Evolutionary conservation across 2,888 invertebrate genomes (phyloP).

Genomic region (Drosophila parthenogenetica): DNA sequence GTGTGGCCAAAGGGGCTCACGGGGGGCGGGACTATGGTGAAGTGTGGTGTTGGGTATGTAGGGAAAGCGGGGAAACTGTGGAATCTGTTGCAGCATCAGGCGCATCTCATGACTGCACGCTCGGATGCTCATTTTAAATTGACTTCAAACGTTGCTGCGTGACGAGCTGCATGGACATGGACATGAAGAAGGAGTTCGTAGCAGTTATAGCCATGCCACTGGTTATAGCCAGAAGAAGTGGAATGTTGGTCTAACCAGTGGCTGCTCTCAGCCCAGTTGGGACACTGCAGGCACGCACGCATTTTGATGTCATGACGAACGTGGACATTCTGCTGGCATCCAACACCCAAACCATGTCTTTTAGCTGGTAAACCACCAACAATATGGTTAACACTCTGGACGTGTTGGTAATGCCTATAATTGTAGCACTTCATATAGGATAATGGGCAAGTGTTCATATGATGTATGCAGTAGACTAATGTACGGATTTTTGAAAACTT

Average conservation of each 20-base stretch:
- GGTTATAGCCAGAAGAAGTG: constrained; percentile 13
- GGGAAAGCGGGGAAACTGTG: neutral
- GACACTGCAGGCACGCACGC: constrained; percentile 69
- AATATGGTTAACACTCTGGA: constrained; percentile 71
- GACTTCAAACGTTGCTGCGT: constrained; percentile 81
- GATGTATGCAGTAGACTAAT: too few species aligned
- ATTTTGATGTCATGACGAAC: constrained; percentile 75
- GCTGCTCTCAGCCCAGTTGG: constrained; percentile 18
- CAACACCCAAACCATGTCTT: constrained; percentile 1
- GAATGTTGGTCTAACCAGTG: neutral
- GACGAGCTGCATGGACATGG: constrained; percentile 75
- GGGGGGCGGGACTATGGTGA: neutral
- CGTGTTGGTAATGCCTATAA: constrained; percentile 63
- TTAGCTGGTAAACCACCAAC: constrained; percentile 42
- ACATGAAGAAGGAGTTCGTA: constrained; percentile 57
- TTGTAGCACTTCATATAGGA: constrained; percentile 52
- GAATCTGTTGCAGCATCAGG: constrained; percentile 23
- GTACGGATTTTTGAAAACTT: too few species aligned
- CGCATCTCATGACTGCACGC: constrained; percentile 79
- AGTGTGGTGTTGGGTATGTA: too few species aligned
- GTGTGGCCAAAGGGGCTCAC: neutral
- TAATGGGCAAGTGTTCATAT: too few species aligned
- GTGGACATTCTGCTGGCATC: constrained; percentile 58
- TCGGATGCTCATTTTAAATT: constrained; percentile 81
- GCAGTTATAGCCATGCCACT: constrained; percentile 10